Conservation (phyloP, 37 sponge, comb jelly and placozoan genomes). For the Spongilla lacustris region DNA sequence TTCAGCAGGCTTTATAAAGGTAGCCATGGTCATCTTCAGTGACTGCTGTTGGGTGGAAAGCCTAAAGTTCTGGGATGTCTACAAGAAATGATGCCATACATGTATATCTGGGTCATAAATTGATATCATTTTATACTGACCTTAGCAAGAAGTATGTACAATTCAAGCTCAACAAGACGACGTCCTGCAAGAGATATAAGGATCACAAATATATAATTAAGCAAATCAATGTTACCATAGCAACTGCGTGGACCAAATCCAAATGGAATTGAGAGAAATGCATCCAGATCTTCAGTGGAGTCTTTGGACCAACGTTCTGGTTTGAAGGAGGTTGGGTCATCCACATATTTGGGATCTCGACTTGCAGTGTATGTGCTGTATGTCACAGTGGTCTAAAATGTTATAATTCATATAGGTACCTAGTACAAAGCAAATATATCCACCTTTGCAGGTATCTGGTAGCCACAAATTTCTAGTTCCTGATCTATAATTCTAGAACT, state of each 20-base stretch:
- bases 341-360: neutral
- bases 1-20: no score
- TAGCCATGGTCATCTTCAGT: no score
- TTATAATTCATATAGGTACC: neutral
- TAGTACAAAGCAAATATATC: neutral
- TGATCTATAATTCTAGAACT: neutral
- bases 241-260: conserved; percentile 21
- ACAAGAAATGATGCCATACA: neutral
- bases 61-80: no score
- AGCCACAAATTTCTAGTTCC: conserved; percentile 5
- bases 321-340: conserved; percentile 28
- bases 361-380: neutral
- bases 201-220: neutral
- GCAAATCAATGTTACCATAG: neutral
- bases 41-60: no score
- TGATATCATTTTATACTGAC: no score
- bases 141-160: neutral
- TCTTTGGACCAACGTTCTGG: conserved; percentile 47
- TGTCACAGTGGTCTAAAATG: neutral
- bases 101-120: no score
- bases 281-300: neutral
- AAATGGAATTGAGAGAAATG: conserved; percentile 36
- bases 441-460: conserved; percentile 48
- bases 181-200: neutral
- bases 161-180: neutral